Base-by-base conservation (phyloP, 2,888 invertebrate genomes). In the Pandemis corylana region DNA sequence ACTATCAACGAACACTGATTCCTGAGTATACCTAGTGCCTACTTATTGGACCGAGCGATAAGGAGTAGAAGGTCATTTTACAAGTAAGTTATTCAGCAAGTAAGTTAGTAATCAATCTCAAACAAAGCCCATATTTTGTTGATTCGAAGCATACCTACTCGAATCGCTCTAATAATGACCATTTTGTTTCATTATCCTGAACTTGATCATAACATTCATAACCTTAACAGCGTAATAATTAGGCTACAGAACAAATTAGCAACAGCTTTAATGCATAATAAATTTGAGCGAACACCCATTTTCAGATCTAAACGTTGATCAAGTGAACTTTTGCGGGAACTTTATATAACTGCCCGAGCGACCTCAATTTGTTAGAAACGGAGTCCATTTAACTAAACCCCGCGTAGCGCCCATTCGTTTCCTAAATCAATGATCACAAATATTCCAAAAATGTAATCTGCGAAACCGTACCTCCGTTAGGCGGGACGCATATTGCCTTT, bases 381-480 rank as follows among this genome's bases (percentile, higher is more conserved):
- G 74, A 61, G 59, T 73, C 74, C 56, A 74, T 74, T 74, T 74
- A 74, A 69, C 69, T 69, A 53, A 74, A 61, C 69, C 72, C 69
- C 69, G 69, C 74, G 74, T 74, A 66, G 73, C 65, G 28, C 61
- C 68, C 68, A 73, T 73, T 59, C 65, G 65, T 69, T 74, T 56
- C 74, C 69, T 51, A 51, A 74, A 74, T 74, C 74, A 74, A 73
- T 69, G 73, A 73, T 73, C 73, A 59, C 74, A 69, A 74, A 70
- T 74, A 69, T 74, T 66, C 69, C 74, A 74, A 74, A 74, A 74
- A 70, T 69, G 69, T 74, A 66, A 74, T 70, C 44, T 68, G 53
- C 67, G 12, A 61, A 44, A n/a, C 65, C 59, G 41, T 64, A 6
- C 51, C 51, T 12, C 42, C 62, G 62, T 44, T n/a, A 53, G 66